Percentiles rank a stretch among this genome's conserved stretches.
These are phyloP conservation scores for Amazona finschi DNA, from an alignment of 2,797 vertebrate species.

Conservation along the genomic window DNA sequence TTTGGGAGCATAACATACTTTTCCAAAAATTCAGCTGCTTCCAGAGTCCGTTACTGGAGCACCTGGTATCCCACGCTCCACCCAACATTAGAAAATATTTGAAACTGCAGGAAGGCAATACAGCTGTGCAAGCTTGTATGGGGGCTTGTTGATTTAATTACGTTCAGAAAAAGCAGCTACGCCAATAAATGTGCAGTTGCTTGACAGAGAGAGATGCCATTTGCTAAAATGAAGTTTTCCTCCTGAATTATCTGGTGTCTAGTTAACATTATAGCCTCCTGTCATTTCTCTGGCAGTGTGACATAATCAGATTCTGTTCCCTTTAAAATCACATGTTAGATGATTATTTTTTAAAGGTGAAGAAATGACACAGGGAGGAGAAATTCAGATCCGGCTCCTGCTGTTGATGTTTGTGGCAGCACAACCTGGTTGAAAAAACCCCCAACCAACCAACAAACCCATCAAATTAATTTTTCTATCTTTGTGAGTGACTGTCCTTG, in stretches of 20 bases:
- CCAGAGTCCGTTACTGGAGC: constrained; percentile 23
- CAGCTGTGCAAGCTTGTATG: constrained; percentile 48
- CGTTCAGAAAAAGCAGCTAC: not conserved
- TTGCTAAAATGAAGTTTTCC: not conserved
- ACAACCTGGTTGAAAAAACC: not conserved
- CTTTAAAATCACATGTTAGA: not conserved
- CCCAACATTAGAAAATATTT: constrained; percentile 32
- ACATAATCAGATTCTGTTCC: not conserved
- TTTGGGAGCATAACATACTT: constrained; percentile 17
- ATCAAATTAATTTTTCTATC: not conserved
- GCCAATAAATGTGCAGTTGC: not conserved
- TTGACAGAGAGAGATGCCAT: not conserved
- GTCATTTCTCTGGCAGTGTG: not conserved
- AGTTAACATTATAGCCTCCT: not conserved
- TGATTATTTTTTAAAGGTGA: not conserved
- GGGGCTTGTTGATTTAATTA: not conserved
- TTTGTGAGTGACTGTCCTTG: not conserved
- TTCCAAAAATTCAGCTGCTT: constrained; percentile 30
- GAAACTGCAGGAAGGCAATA: constrained; percentile 50
- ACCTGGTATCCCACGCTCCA: constrained; percentile 65
- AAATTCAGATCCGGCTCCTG: not conserved
- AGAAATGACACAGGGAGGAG: not conserved
- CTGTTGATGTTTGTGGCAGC: not conserved
- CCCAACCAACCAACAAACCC: not conserved
- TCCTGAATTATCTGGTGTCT: not conserved